phyloP scores from a whole-genome alignment of 2,888 invertebrate species.

The Agrochola litura region DNA sequence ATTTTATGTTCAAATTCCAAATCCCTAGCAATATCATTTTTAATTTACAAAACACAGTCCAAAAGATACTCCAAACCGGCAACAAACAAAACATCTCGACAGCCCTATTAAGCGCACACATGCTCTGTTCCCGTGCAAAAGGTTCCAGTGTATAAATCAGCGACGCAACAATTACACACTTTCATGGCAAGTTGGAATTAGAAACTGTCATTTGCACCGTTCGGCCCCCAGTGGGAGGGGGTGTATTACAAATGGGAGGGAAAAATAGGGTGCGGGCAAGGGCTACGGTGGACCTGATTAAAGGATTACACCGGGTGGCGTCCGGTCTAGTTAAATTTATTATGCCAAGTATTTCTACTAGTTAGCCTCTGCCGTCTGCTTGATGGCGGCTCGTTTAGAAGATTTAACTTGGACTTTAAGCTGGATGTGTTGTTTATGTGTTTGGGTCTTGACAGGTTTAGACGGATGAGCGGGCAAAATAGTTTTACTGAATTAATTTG shows the following conservation, averaged over 20 bases:
- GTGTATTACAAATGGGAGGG: constrained; percentile 81
- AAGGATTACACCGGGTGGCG: constrained; percentile 89
- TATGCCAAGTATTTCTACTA: constrained; percentile 89
- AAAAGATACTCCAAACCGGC: not conserved
- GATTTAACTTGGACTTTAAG: constrained; percentile 64
- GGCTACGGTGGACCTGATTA: constrained; percentile 90
- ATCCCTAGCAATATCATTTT: not conserved
- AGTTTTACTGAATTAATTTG: not conserved
- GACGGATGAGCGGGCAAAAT: not conserved
- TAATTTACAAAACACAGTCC: constrained; percentile 33
- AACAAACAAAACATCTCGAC: constrained; percentile 53
- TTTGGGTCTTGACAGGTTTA: constrained; percentile 16
- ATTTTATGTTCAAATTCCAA: no score
- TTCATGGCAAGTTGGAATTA: constrained; percentile 91
- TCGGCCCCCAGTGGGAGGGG: constrained; percentile 77
- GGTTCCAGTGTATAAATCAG: constrained; percentile 89
- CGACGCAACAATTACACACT: constrained; percentile 91
- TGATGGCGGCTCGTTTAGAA: constrained; percentile 62
- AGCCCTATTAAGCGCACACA: constrained; percentile 79
- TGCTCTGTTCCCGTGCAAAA: constrained; percentile 81
- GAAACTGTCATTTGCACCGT: constrained; percentile 91
- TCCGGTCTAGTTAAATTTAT: constrained; percentile 90
- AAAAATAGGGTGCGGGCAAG: constrained; percentile 89
- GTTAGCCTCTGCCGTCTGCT: constrained; percentile 76
- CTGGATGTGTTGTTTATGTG: constrained; percentile 50